Percentiles rank a stretch among this genome's conserved stretches.
These are phyloP conservation scores for Metridium senile DNA, from an alignment of 92 coral and sea anemone species.

Conservation along the genomic window DNA sequence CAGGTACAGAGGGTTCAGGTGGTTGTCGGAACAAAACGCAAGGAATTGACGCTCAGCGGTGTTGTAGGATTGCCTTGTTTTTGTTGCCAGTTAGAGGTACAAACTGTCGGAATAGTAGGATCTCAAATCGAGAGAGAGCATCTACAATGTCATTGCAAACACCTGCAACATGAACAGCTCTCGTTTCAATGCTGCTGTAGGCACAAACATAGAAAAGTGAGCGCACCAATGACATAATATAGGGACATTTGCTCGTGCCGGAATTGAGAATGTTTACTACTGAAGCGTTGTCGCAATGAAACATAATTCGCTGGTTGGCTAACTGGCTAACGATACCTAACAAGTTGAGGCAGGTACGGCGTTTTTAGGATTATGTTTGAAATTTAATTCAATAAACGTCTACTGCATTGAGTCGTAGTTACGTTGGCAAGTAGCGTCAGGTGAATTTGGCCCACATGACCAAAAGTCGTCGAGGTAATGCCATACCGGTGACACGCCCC, in stretches of 20 bases:
- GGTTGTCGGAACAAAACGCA: no score
- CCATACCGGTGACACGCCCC: slow-evolving; percentile 1
- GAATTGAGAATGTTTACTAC: slow-evolving; percentile 34
- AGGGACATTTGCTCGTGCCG: slow-evolving; percentile 34
- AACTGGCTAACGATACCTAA: slow-evolving; percentile 1
- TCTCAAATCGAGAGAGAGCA: slow-evolving; percentile 59
- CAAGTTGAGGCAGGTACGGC: slow-evolving; percentile 24
- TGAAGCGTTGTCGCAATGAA: slow-evolving; percentile 57
- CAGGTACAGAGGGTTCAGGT: no score
- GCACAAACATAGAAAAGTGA: slow-evolving; percentile 44
- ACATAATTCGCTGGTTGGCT: slow-evolving; percentile 10
- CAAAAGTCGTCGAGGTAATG: slow-evolving; percentile 41
- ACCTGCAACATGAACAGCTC: slow-evolving; percentile 40
- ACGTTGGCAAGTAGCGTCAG: slow-evolving; percentile 1
- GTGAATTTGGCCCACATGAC: slow-evolving; percentile 36
- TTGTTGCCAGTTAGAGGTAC: no score
- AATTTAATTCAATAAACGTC: slow-evolving; percentile 6
- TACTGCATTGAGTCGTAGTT: neutral
- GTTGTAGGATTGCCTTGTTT: no score
- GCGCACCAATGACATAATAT: slow-evolving; percentile 41
- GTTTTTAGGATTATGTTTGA: neutral
- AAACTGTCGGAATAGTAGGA: no score
- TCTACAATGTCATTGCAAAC: slow-evolving; percentile 33
- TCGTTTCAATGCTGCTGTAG: slow-evolving; percentile 22
- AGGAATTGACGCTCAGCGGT: no score